These are phyloP conservation scores for Chrysocyon brachyurus DNA, from an alignment of 2,797 vertebrate genomes.

Conservation along the genomic window DNA sequence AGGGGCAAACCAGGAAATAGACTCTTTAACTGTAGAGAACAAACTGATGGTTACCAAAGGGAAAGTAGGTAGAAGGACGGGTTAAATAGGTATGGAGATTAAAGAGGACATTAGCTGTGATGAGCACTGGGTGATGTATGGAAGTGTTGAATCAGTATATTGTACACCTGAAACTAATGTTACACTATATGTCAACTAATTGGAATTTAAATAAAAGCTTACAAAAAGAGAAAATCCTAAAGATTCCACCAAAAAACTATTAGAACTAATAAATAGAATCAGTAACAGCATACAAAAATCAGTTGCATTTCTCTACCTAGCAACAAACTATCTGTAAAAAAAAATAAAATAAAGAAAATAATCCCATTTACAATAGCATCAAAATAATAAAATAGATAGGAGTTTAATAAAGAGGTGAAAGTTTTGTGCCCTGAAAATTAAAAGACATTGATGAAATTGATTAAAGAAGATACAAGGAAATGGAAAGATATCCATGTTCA, in stretches of 20 bases:
- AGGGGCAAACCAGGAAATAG: not conserved
- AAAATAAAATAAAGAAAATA: conserved; percentile 30
- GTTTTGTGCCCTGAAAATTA: conserved; percentile 6
- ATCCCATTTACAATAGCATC: not conserved
- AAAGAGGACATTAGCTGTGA: not conserved
- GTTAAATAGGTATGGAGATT: not conserved
- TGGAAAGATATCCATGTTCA: not conserved
- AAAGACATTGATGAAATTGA: conserved; percentile 12
- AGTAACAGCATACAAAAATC: not conserved
- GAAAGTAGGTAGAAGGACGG: not conserved
- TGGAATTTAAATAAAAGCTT: not conserved
- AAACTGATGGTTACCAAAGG: not conserved
- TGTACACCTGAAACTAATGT: not conserved
- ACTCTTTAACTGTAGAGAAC: not conserved
- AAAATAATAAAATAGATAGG: not conserved
- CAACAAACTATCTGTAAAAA: not conserved
- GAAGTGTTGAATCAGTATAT: not conserved
- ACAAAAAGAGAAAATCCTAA: not conserved
- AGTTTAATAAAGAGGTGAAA: conserved; percentile 9
- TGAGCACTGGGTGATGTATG: not conserved
- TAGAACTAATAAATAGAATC: not conserved
- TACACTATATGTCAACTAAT: not conserved
- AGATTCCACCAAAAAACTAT: not conserved
- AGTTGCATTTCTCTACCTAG: not conserved
- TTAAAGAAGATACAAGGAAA: not conserved